A percentile compares a stretch with the other conserved stretches of the same genome.
Conservation (phyloP, 1,140 invertebrate species). For the Triops cancriformis region DNA sequence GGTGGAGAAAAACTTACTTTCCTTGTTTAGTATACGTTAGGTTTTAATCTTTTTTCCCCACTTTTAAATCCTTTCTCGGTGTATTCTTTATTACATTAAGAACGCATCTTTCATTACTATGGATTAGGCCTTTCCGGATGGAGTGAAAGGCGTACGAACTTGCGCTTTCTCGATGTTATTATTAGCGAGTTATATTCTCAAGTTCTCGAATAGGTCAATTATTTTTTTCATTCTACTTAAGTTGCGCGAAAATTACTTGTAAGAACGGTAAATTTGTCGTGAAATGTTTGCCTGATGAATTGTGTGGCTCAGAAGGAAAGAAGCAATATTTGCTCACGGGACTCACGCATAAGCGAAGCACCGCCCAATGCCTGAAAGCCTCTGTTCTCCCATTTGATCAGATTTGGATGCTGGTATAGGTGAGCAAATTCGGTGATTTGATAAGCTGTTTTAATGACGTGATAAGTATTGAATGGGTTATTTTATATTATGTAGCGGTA, state of each 20-base stretch:
- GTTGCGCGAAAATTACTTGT: background rate
- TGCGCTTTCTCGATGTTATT: background rate
- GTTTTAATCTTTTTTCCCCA: background rate
- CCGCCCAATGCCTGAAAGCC: background rate
- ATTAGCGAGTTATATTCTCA: too few species aligned
- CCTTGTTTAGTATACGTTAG: constrained; percentile 1
- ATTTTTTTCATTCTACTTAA: too few species aligned
- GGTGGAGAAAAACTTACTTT: background rate
- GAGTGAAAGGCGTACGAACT: background rate
- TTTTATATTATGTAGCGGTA: background rate
- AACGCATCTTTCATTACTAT: background rate
- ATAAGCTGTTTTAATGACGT: background rate
- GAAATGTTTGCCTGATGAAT: background rate
- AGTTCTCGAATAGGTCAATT: too few species aligned
- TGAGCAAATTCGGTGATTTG: background rate
- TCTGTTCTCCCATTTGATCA: background rate
- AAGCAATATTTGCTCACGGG: constrained; percentile 2
- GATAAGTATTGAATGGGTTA: background rate
- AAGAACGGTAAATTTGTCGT: background rate
- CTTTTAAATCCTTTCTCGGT: background rate
- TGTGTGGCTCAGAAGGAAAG: background rate
- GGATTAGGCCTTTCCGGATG: background rate
- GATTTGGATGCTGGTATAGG: background rate
- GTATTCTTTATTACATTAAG: background rate
- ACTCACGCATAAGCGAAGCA: background rate